These are phyloP conservation scores for Caenorhabditis imperialis DNA, from an alignment of 2,888 invertebrate genomes.

Conservation along the genomic window DNA sequence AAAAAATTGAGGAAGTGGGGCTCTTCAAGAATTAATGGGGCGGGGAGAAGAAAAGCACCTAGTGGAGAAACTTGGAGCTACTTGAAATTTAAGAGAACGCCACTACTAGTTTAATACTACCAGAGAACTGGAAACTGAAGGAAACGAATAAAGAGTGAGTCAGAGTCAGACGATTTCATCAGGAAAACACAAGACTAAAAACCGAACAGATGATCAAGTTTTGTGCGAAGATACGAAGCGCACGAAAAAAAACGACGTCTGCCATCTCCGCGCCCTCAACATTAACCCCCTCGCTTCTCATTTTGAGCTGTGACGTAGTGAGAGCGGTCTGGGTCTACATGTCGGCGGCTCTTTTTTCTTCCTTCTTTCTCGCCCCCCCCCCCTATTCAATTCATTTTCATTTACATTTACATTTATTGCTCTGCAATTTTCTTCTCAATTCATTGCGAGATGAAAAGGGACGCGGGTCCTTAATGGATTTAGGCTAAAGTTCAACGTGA, in stretches of 20 bases:
- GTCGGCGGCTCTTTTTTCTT: constrained; percentile 40
- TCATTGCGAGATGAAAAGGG: neutral
- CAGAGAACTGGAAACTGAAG: no score
- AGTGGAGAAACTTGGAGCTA: neutral
- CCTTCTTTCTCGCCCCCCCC: constrained; percentile 30
- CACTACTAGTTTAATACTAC: no score
- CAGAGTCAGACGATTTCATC: no score
- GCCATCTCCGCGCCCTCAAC: constrained; percentile 17
- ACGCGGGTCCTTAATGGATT: no score
- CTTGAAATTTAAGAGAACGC: no score
- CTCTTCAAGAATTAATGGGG: constrained; percentile 46
- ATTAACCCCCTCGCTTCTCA: constrained; percentile 43
- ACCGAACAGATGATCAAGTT: constrained; percentile 28
- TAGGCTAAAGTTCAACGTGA: no score
- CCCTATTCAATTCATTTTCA: constrained; percentile 48
- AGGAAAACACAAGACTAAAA: neutral
- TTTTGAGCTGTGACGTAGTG: constrained; percentile 57
- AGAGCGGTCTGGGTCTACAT: constrained; percentile 54
- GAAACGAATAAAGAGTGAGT: no score
- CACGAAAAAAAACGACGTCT: constrained; percentile 28
- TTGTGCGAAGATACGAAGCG: constrained; percentile 27
- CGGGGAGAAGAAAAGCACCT: constrained; percentile 20
- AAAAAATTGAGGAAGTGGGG: no score
- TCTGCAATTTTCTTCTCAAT: neutral
- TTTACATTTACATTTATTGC: constrained; percentile 43